phyloP scores from a whole-genome alignment of 2,113 vertebrate species.

The Eudorcas thomsonii region DNA sequence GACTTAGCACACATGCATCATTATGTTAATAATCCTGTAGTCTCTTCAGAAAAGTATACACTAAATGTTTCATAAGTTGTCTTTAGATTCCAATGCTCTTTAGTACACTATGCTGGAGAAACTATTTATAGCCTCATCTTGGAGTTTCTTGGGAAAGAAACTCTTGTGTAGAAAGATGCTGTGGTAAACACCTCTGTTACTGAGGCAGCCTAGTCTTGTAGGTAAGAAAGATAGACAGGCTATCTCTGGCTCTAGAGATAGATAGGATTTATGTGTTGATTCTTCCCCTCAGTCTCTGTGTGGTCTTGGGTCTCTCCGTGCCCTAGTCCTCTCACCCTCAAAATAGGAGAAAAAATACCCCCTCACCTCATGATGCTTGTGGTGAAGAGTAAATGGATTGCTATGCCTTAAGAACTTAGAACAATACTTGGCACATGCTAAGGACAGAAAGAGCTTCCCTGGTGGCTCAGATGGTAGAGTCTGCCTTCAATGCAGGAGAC shows the following conservation, averaged over 20 bases:
- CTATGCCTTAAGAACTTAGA: not conserved
- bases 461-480: not conserved
- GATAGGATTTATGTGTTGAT: not conserved
- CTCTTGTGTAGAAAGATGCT: not conserved
- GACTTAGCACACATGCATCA: not conserved
- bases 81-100: not conserved
- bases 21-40: not conserved
- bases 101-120: not conserved
- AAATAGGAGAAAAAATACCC: not conserved
- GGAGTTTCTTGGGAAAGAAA: not conserved
- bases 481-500: not conserved
- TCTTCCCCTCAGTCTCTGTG: not conserved
- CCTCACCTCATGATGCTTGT: not conserved
- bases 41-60: not conserved
- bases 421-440: not conserved
- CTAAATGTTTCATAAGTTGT: not conserved
- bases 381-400: not conserved
- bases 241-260: not conserved
- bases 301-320: not conserved
- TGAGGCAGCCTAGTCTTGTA: not conserved
- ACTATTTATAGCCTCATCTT: not conserved
- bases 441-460: not conserved
- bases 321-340: not conserved
- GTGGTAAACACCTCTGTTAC: not conserved
- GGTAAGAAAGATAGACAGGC: not conserved